Evolutionary conservation across 2,888 invertebrate species (phyloP).

Genomic region (Allacma fusca): DNA sequence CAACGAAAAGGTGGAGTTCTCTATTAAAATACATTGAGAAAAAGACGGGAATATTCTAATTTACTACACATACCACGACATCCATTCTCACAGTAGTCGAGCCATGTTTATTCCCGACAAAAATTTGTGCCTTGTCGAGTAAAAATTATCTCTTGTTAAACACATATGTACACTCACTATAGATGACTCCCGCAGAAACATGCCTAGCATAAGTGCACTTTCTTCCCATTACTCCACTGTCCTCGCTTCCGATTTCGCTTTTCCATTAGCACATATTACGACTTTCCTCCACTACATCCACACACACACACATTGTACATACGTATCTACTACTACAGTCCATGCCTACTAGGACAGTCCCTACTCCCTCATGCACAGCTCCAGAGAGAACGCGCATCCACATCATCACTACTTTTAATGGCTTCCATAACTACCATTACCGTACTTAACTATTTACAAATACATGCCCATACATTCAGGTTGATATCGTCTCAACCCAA

Average conservation of each 20-base stretch:
- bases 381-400: neutral
- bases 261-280: no score
- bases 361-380: no score
- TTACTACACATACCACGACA: constrained; percentile 41
- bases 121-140: constrained; percentile 35
- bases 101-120: constrained; percentile 28
- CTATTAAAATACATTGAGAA: constrained; percentile 49
- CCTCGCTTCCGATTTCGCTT: neutral
- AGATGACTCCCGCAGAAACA: neutral
- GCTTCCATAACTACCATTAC: neutral
- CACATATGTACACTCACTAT: neutral
- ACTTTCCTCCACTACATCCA: no score
- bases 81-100: constrained; percentile 28
- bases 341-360: no score
- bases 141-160: constrained; percentile 28
- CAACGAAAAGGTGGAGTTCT: constrained; percentile 61
- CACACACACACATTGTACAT: no score
- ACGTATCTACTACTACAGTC: no score
- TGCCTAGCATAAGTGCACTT: neutral
- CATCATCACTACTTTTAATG: constrained; percentile 1
- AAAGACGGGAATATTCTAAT: constrained; percentile 44
- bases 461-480: no score
- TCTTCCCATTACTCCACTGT: neutral
- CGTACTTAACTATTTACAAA: no score
- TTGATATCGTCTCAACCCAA: no score